Base-by-base conservation (phyloP, 2,888 invertebrate species). In the Ernsta delagoae region DNA sequence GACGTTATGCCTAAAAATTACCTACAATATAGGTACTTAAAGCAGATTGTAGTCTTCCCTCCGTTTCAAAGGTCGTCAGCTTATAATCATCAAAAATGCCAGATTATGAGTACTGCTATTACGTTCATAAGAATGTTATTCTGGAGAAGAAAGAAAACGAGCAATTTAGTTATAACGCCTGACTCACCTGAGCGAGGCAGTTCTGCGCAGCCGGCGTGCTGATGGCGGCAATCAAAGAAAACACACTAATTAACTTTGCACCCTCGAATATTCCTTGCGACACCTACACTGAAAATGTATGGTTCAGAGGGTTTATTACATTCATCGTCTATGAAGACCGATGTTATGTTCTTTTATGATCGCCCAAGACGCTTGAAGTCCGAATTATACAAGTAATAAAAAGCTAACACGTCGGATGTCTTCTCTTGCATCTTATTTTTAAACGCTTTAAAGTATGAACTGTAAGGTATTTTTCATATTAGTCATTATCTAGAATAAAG, bases 151-250 rank as follows among this genome's bases (percentile, higher is more conserved):
- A 83, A 85, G 84, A 82, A 85, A 85, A 87, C 85, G 85, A 82
- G 82, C 86, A 85, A 90, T 90, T 89, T 88, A 85, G 85, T 84
- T 82, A 84, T 78, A 83, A 82, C 74, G 75, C 78, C 75, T 78
- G 79, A 85, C 85, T 88, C 90, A 90, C 89, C 90, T 91, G 89
- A 84, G 74, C 76, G 81, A 77, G 75, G 85, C 84, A 83, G 84
- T 92, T 89, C 77, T 78, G 73, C 72, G 80, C 92, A 92, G 79
- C 90, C 87, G 92, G 90, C 83, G 89, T 89, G 81, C 88, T 90
- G 92, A 92, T 92, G 90, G 84, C 87, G 78, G 90, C 88, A 92
- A 92, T 92, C 92, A 92, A 90, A 93, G 92, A 92, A 92, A 92
- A 90, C 86, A 87, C 87, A 86, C 90, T 92, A 91, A 92, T 92